Evolutionary conservation across 1,140 invertebrate genomes (phyloP).

Genomic region (Trypoxylus dichotomus): DNA sequence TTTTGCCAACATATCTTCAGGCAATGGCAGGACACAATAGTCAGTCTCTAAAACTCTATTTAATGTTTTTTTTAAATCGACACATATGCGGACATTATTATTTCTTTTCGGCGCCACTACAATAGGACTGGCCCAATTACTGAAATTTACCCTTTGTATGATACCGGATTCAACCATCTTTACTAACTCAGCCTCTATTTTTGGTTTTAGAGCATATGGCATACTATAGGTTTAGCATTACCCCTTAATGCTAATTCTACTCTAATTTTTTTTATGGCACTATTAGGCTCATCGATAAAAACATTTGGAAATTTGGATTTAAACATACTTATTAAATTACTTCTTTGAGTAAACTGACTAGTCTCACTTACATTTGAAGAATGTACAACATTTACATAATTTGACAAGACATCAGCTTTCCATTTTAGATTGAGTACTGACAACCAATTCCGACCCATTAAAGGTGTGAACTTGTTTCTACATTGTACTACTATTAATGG

Average conservation of each 20-base stretch:
- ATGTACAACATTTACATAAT: background rate
- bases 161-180: too few species aligned
- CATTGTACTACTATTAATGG: background rate
- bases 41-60: constrained; percentile 6
- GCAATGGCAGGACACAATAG: constrained; percentile 23
- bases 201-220: constrained; percentile 21
- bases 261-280: too few species aligned
- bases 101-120: constrained; percentile 56
- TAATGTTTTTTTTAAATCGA: constrained; percentile 26
- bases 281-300: background rate
- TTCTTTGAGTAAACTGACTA: background rate
- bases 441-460: background rate
- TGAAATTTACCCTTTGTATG: background rate
- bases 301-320: background rate
- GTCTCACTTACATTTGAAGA: background rate
- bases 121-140: constrained; percentile 10
- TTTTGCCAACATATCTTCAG: constrained; percentile 20
- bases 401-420: background rate
- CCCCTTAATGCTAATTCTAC: too few species aligned
- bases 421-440: background rate
- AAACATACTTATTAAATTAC: background rate
- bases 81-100: constrained; percentile 21
- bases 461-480: background rate
- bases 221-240: background rate
- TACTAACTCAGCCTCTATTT: constrained; percentile 23